These are phyloP conservation scores for Panthera leo DNA, from an alignment of 2,113 vertebrate species.

Conservation along the genomic window DNA sequence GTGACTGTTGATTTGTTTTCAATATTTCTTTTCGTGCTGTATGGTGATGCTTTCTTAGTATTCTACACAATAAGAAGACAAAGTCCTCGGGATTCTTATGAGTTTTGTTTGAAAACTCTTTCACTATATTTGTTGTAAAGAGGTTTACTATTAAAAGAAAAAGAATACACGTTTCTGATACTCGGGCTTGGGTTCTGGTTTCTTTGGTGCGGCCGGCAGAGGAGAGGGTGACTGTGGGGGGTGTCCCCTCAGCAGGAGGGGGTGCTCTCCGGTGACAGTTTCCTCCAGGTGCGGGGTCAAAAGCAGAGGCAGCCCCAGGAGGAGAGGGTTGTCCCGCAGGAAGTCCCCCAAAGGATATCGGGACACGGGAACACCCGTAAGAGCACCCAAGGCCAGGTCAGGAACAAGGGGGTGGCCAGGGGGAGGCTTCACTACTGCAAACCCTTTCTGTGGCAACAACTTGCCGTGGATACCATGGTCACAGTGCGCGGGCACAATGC, in stretches of 20 bases:
- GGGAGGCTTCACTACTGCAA: too few species aligned
- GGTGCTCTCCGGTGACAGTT: not conserved
- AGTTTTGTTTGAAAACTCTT: constrained; percentile 89
- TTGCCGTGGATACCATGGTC: not conserved
- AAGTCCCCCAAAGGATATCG: not conserved
- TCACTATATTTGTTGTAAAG: constrained; percentile 91
- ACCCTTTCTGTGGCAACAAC: not conserved
- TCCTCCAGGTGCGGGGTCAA: not conserved
- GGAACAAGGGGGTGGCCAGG: too few species aligned
- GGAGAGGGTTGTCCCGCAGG: not conserved
- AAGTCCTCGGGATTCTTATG: constrained; percentile 83
- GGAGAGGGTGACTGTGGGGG: not conserved
- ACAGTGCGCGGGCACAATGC: accelerated
- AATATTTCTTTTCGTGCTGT: constrained; percentile 85
- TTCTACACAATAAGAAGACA: constrained; percentile 84
- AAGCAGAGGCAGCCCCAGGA: not conserved
- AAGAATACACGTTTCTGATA: constrained; percentile 85
- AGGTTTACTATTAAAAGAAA: constrained; percentile 90
- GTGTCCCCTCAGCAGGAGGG: not conserved
- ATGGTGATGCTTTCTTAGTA: constrained; percentile 87
- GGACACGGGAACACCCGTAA: not conserved
- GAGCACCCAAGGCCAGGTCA: not conserved
- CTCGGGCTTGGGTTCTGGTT: constrained; percentile 71
- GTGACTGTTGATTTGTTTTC: constrained; percentile 78
- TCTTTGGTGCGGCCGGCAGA: constrained; percentile 48